Base-by-base conservation (phyloP, 2,888 invertebrate species). In the Onchidella celtica region DNA sequence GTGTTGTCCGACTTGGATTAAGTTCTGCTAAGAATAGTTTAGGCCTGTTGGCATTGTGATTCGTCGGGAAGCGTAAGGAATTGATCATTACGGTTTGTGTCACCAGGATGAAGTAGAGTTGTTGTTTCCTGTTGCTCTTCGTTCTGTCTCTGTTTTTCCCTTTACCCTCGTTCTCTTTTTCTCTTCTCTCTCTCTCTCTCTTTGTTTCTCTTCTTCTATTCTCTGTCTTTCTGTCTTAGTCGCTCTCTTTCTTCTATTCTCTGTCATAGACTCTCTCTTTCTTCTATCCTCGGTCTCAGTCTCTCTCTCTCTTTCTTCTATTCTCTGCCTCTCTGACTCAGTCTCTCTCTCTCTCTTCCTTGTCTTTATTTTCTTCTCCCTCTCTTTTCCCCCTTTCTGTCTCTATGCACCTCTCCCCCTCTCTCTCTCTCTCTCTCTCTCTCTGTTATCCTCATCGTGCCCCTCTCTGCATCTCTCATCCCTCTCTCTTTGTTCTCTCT, bases 331-430 rank as follows among this genome's bases (percentile, higher is more conserved):
- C 40, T 70, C 70, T 40, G n/a, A 38, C 70, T 70, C 40, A n/a
- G n/a, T 40, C 47, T 40, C n/a, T 40, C 47, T 70, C 40, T 70
- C 66, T 29, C 70, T 24, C 29, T 34, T 38, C 40, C 38, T 34
- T 38, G n/a, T 38, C 70, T 38, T 27, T 40, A 11, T 24, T 27
- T 40, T 27, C 34, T 40, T 38, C 70, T 70, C 70, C 38, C 70
- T 70, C 70, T 70, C 70, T 40, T 38, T 40, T 70, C 70, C 38
- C 70, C 38, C 70, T 70, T 40, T 47, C 47, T 47, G 47, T 47
- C 47, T 47, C 47, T 70, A 21, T 9, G 11, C 47, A n/a, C 70
- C n/a, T n/a, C n/a, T n/a, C n/a, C n/a, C n/a, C n/a, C n/a, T n/a
- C n/a, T 47, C 47, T 47, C 9, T 47, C 47, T 47, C 47, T 70